Conservation (phyloP, 2,888 invertebrate species). For the Omphaloscelis lunosa region DNA sequence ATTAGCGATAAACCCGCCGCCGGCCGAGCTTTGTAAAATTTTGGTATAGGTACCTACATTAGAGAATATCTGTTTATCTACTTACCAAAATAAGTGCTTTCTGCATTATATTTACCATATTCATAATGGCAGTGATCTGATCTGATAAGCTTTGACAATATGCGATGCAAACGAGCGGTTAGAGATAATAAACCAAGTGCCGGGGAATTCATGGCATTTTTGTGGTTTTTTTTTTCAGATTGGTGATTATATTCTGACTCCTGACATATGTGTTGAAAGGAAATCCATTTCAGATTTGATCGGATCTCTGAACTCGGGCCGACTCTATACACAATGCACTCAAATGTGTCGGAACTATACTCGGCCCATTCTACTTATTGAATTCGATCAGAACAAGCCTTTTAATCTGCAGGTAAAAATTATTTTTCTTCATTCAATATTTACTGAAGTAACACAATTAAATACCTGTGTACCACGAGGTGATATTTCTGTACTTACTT, state of each 20-base stretch:
- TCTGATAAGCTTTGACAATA: not conserved
- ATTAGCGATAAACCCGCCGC: too few relatives aligned
- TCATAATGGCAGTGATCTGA: not conserved
- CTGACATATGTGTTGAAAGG: conserved; percentile 98
- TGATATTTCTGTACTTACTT: not conserved
- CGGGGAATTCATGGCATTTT: not conserved
- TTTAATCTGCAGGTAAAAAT: conserved; percentile 95
- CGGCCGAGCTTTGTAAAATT: too few relatives aligned
- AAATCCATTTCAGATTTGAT: conserved; percentile 99
- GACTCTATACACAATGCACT: conserved; percentile 98
- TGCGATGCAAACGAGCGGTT: not conserved
- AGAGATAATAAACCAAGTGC: not conserved
- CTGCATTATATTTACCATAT: not conserved
- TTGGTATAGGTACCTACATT: too few relatives aligned
- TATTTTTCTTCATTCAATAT: not conserved
- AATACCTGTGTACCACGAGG: not conserved
- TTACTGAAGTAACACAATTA: not conserved
- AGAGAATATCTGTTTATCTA: not conserved
- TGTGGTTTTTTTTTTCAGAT: conserved; percentile 90
- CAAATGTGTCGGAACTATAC: conserved; percentile 97
- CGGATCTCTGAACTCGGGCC: conserved; percentile 98
- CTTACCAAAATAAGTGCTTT: not conserved
- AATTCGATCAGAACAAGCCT: conserved; percentile 98
- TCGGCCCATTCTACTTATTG: conserved; percentile 97
- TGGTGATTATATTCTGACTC: conserved; percentile 99